Evolutionary conservation across 2,113 vertebrate genomes (phyloP).

Genomic region (Phalacrocorax aristotelis): DNA sequence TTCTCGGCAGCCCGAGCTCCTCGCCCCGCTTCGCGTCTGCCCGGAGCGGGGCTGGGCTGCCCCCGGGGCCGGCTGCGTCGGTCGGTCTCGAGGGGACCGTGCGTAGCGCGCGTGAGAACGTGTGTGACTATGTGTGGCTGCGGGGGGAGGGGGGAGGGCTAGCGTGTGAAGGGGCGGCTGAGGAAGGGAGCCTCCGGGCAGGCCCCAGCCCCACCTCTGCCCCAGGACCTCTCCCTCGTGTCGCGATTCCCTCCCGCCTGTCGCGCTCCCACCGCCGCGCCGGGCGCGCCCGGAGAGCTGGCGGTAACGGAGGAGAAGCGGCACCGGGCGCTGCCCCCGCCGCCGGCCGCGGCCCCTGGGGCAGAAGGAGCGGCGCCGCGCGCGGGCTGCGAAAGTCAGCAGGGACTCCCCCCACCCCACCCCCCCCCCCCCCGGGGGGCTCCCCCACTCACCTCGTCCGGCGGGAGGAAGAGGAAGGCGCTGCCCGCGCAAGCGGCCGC

Average conservation of each 20-base stretch:
- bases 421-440: too few relatives aligned
- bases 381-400: too few relatives aligned
- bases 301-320: not conserved
- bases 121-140: too few relatives aligned
- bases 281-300: not conserved
- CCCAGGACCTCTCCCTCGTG: not conserved
- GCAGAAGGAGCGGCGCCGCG: too few relatives aligned
- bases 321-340: not conserved
- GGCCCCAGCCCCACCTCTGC: not conserved
- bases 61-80: not conserved
- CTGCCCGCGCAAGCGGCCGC: too few relatives aligned
- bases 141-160: not conserved
- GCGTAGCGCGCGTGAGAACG: too few relatives aligned
- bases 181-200: not conserved
- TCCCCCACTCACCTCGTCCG: too few relatives aligned
- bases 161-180: too few relatives aligned
- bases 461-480: too few relatives aligned
- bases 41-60: not conserved
- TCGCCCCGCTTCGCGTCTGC: not conserved
- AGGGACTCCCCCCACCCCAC: too few relatives aligned
- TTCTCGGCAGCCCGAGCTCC: not conserved
- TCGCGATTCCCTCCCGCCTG: not conserved
- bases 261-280: not conserved
- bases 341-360: too few relatives aligned
- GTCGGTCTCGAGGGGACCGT: too few relatives aligned